phyloP scores from a whole-genome alignment of 2,113 vertebrate species.

The Xenopus borealis region DNA sequence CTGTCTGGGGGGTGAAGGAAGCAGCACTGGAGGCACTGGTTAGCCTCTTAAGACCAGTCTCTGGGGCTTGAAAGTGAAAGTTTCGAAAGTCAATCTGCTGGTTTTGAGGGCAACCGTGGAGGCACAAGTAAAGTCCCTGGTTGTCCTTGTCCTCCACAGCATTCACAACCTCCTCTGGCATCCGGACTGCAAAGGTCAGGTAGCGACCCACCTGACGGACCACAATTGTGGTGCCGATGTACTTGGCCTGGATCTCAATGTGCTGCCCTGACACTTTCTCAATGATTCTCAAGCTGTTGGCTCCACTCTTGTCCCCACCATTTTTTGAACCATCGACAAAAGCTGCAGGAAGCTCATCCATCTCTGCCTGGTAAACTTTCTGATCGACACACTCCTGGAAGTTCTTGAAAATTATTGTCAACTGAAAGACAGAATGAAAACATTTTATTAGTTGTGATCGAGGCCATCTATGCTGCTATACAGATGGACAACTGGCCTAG shows the following conservation, averaged over 20 bases:
- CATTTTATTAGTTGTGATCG: neutral
- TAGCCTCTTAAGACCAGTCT: slow-evolving; percentile 56
- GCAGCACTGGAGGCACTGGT: slow-evolving; percentile 43
- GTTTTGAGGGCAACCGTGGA: slow-evolving; percentile 86
- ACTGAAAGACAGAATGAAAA: slow-evolving; percentile 59
- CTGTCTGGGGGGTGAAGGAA: slow-evolving; percentile 79
- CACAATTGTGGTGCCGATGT: slow-evolving; percentile 95
- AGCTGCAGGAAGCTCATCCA: slow-evolving; percentile 86
- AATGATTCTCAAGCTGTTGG: slow-evolving; percentile 84
- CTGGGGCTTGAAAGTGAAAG: slow-evolving; percentile 59
- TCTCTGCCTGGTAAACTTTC: slow-evolving; percentile 94
- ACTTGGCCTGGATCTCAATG: slow-evolving; percentile 91
- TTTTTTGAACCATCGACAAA: slow-evolving; percentile 92
- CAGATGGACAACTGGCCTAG: too few relatives aligned
- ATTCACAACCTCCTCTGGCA: slow-evolving; percentile 91
- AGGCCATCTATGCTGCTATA: too few relatives aligned
- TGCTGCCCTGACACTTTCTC: slow-evolving; percentile 92
- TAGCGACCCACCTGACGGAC: slow-evolving; percentile 93
- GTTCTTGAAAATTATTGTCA: slow-evolving; percentile 98
- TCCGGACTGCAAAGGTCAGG: slow-evolving; percentile 90
- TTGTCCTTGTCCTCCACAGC: slow-evolving; percentile 86
- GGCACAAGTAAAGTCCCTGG: slow-evolving; percentile 92
- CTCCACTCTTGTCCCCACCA: slow-evolving; percentile 85
- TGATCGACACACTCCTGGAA: slow-evolving; percentile 95
- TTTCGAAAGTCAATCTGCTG: slow-evolving; percentile 88